Conservation (phyloP, 2,113 vertebrate genomes). For the Sphaerodactylus townsendi region DNA sequence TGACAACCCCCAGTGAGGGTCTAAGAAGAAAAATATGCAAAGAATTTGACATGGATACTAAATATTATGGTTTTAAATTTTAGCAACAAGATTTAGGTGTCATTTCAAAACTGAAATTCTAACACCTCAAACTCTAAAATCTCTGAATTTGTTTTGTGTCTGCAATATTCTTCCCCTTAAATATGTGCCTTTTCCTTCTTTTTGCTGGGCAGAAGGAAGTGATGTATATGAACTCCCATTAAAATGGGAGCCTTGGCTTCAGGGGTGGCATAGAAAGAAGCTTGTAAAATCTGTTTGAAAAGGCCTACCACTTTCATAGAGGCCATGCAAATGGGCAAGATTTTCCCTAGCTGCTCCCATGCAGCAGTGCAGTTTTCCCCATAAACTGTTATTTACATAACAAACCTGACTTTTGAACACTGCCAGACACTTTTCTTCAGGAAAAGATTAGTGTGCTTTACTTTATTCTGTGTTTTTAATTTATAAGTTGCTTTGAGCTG, state of each 20-base stretch:
- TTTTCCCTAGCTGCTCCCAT: conserved; percentile 1
- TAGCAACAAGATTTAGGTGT: not conserved
- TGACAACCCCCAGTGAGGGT: not conserved
- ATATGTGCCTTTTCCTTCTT: not conserved
- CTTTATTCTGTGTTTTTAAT: too few species aligned
- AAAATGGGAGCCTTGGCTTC: not conserved
- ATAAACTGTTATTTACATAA: conserved; percentile 20
- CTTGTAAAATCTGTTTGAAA: not conserved
- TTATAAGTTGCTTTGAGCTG: too few species aligned
- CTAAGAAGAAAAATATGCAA: not conserved
- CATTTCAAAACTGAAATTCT: not conserved
- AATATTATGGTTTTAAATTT: not conserved
- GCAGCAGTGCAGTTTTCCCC: not conserved
- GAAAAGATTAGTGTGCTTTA: too few species aligned
- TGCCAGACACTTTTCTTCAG: too few species aligned
- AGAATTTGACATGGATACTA: not conserved
- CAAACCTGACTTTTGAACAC: conserved; percentile 27
- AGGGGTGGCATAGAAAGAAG: not conserved
- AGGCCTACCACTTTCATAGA: not conserved
- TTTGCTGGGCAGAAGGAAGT: not conserved
- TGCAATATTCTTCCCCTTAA: not conserved
- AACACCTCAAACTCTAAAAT: not conserved
- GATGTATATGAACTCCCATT: not conserved
- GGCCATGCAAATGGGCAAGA: not conserved
- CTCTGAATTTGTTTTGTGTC: not conserved